Evolutionary conservation across 2,113 vertebrate genomes (phyloP).

Genomic region (Nothocercus nigrocapillus): DNA sequence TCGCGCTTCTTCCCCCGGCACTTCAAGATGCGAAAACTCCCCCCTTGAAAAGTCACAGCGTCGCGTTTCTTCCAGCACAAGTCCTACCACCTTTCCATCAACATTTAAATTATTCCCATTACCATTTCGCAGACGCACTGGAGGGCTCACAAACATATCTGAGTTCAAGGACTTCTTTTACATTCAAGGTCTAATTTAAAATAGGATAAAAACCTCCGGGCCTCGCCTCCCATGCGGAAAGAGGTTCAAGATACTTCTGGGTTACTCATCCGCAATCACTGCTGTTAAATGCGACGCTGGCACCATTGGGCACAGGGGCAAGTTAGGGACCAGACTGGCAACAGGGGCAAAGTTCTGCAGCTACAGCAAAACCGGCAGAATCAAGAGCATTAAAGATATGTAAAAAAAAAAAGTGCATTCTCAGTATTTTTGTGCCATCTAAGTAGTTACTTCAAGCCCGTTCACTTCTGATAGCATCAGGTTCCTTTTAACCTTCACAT

Average conservation of each 20-base stretch:
- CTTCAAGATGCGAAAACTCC: neutral
- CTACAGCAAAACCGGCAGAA: constrained; percentile 50
- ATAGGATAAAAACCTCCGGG: neutral
- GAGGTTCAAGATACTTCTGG: neutral
- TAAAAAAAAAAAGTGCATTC: constrained; percentile 1
- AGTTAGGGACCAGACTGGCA: constrained; percentile 28
- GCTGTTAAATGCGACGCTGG: neutral
- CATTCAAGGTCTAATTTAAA: neutral
- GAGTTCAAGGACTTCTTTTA: constrained; percentile 12
- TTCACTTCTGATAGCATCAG: neutral
- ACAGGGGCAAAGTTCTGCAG: neutral
- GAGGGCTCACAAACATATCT: neutral
- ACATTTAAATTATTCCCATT: neutral
- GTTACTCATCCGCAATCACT: constrained; percentile 45
- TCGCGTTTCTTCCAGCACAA: neutral
- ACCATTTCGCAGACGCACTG: neutral
- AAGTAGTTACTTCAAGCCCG: neutral
- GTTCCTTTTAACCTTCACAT: neutral
- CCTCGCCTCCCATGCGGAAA: neutral
- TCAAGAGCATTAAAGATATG: constrained; percentile 18
- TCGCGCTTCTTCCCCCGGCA: neutral
- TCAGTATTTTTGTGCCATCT: neutral
- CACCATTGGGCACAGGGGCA: too few relatives aligned
- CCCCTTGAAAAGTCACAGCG: neutral
- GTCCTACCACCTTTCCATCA: neutral